These are phyloP conservation scores for Drymonia ruficornis DNA, from an alignment of 2,888 invertebrate species.

Conservation along the genomic window DNA sequence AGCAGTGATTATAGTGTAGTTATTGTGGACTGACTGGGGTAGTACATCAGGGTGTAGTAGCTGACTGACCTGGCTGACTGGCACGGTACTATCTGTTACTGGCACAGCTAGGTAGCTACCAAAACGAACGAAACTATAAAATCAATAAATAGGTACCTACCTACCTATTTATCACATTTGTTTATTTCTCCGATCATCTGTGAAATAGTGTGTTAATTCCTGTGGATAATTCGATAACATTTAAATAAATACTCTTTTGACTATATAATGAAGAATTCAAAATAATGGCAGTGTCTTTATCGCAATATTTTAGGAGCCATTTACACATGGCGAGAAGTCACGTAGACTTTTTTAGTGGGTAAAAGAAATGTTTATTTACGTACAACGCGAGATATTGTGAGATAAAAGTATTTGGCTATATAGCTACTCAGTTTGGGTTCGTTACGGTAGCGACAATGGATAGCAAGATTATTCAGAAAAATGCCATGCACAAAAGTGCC, in stretches of 20 bases:
- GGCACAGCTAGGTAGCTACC: too few relatives aligned
- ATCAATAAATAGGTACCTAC: too few relatives aligned
- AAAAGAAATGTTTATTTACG: slow-evolving; percentile 36
- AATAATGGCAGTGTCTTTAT: slow-evolving; percentile 34
- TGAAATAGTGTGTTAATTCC: background rate
- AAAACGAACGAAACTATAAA: too few relatives aligned
- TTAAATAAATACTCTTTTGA: slow-evolving; percentile 10
- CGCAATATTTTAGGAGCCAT: slow-evolving; percentile 70
- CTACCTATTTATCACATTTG: too few relatives aligned
- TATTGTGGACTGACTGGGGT: too few relatives aligned
- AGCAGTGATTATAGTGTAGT: too few relatives aligned
- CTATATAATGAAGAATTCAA: slow-evolving; percentile 17
- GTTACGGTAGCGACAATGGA: slow-evolving; percentile 57
- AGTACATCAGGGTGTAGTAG: too few relatives aligned
- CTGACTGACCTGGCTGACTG: too few relatives aligned
- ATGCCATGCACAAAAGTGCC: slow-evolving; percentile 81
- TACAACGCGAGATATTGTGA: slow-evolving; percentile 30
- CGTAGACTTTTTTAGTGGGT: slow-evolving; percentile 64
- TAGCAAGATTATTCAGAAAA: slow-evolving; percentile 79
- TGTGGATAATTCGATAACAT: background rate
- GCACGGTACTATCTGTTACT: too few relatives aligned
- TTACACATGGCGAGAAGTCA: slow-evolving; percentile 82
- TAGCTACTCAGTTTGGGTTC: slow-evolving; percentile 12
- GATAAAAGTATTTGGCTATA: slow-evolving; percentile 21
- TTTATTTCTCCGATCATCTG: background rate